A percentile compares a stretch with the other conserved stretches of the same genome.
Conservation (phyloP, 1,140 invertebrate species). For the Zaprionus vittiger region DNA sequence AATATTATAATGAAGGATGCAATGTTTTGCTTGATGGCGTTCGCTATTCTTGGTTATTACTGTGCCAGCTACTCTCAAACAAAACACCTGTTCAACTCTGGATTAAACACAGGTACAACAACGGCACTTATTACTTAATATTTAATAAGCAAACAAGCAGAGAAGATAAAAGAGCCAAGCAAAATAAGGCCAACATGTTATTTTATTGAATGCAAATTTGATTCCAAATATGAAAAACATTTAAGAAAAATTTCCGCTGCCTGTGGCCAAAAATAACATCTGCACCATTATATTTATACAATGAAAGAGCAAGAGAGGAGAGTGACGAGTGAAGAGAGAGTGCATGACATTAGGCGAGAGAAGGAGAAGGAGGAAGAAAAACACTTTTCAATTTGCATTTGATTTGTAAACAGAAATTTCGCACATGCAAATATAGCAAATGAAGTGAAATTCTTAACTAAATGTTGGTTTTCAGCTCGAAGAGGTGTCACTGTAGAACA, state of each 20-base stretch:
- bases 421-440: constrained; percentile 12
- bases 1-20: not conserved
- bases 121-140: constrained; percentile 58
- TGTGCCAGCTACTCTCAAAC: not conserved
- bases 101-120: not conserved
- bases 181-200: constrained; percentile 40
- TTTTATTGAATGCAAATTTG: constrained; percentile 35
- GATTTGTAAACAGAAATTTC: constrained; percentile 27
- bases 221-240: constrained; percentile 27
- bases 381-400: constrained; percentile 27
- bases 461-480: not conserved
- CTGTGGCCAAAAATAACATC: constrained; percentile 36
- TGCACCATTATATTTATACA: constrained; percentile 13
- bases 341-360: not conserved
- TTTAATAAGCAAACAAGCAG: constrained; percentile 43
- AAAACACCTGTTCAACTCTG: constrained; percentile 53
- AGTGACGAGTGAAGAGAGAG: not conserved
- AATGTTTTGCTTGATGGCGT: not conserved
- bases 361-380: not conserved
- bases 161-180: constrained; percentile 6
- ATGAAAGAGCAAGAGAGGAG: not conserved
- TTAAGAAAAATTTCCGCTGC: constrained; percentile 37
- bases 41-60: not conserved
- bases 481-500: not conserved
- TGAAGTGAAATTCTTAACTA: constrained; percentile 14